Evolutionary conservation across 2,113 vertebrate species (phyloP).

Genomic region (zebrafish (Danio rerio)): GRCz12tu NC_133189.1:36814001-36814500

Average conservation of each 20-base stretch:
- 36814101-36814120: constrained; percentile 62
- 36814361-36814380: too few species aligned
- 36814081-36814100: constrained; percentile 21
- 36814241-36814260: neutral
- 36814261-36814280: neutral
- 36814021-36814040: constrained; percentile 45
- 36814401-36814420: too few species aligned
- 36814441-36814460: too few species aligned
- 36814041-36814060: constrained; percentile 26
- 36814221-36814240: neutral
- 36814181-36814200: neutral
- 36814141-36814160: constrained; percentile 31
- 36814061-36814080: constrained; percentile 56
- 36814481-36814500: too few species aligned
- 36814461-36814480: too few species aligned
- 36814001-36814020: constrained; percentile 44
- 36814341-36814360: too few species aligned
- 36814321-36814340: too few species aligned
- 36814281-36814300: too few species aligned
- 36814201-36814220: constrained; percentile 6
- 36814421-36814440: too few species aligned
- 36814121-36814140: constrained; percentile 56
- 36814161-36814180: constrained; percentile 54
- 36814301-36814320: too few species aligned
- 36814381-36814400: too few species aligned